A percentile compares a stretch with the other conserved stretches of the same genome.
Evolutionary conservation across 2,113 vertebrate genomes (phyloP).

Genomic region (Mus musculus): DNA sequence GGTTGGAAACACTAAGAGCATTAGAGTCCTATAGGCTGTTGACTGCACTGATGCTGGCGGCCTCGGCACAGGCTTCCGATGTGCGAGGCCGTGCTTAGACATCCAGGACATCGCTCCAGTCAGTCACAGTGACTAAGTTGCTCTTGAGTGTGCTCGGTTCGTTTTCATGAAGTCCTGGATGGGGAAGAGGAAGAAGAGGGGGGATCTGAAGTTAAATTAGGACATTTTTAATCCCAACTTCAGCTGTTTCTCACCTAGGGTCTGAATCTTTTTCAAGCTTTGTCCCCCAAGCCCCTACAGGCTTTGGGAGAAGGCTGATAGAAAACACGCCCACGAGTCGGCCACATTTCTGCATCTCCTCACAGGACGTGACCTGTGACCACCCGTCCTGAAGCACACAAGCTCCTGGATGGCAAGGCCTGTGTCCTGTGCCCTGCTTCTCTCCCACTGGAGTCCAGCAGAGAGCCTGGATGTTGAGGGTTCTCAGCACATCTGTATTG

Average conservation of each 20-base stretch:
- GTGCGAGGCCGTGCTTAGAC: conserved; percentile 48
- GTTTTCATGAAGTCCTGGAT: conserved; percentile 88
- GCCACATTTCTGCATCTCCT: not conserved
- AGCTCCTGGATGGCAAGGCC: not conserved
- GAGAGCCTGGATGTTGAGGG: no score
- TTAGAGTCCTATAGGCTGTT: not conserved
- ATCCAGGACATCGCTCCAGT: conserved; percentile 93
- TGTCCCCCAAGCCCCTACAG: no score
- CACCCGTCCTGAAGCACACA: not conserved
- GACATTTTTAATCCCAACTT: not conserved
- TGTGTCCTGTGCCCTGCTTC: not conserved
- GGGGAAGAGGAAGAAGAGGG: conserved; percentile 36
- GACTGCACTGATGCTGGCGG: not conserved
- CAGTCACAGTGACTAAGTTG: conserved; percentile 91
- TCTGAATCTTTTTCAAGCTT: not conserved
- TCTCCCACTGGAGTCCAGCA: not conserved
- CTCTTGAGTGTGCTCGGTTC: conserved; percentile 93
- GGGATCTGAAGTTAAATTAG: not conserved
- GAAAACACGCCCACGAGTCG: fast-evolving
- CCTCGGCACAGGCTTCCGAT: not conserved
- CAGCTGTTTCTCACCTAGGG: not conserved
- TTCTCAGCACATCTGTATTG: fast-evolving
- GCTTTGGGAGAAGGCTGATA: not conserved
- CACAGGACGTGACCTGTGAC: not conserved
- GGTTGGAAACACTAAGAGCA: conserved; percentile 8